phyloP scores from a whole-genome alignment of 2,888 invertebrate species.

The Omphaloscelis lunosa region DNA sequence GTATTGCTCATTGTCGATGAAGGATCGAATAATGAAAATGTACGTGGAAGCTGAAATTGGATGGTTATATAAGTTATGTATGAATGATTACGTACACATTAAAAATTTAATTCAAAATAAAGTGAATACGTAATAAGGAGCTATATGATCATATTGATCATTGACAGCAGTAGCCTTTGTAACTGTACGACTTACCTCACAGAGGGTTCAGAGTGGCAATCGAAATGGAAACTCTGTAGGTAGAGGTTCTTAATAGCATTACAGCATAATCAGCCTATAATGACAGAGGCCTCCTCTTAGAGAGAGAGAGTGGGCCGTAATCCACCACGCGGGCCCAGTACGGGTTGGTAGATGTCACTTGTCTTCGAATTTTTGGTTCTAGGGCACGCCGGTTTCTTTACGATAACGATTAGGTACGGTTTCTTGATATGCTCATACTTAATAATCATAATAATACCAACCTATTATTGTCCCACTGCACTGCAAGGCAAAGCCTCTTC shows the following conservation, averaged over 20 bases:
- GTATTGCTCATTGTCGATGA: conserved; percentile 5
- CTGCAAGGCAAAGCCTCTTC: no score
- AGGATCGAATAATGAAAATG: conserved; percentile 9
- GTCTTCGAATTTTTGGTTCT: no score
- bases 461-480: no score
- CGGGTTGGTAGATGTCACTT: no score
- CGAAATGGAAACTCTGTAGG: background rate
- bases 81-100: background rate
- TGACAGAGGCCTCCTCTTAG: no score
- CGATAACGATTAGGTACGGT: no score
- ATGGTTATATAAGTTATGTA: background rate
- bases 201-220: background rate
- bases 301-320: no score
- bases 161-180: background rate
- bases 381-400: no score
- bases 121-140: background rate
- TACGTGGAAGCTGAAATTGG: background rate
- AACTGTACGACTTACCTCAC: background rate
- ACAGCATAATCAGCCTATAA: no score
- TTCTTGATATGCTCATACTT: background rate
- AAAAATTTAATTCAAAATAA: background rate
- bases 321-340: no score
- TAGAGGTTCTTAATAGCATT: background rate
- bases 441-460: no score
- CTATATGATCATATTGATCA: background rate